Base-by-base conservation (phyloP, 1,140 invertebrate genomes). In the Caerostris extrusa region DNA sequence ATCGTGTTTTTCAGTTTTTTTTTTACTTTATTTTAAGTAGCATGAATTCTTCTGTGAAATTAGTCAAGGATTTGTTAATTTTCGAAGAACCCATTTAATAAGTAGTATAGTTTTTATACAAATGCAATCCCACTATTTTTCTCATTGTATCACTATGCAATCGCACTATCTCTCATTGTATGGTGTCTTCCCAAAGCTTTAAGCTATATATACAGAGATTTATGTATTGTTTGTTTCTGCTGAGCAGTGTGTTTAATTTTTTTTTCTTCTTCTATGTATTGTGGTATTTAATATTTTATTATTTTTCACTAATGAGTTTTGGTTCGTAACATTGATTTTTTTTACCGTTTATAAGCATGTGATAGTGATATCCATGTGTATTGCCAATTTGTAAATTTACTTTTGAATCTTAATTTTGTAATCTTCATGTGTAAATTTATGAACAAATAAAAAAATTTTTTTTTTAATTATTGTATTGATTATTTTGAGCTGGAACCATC, bases 271-370 rank as follows among this genome's bases (percentile, higher is more conserved):
- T 14, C 57, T 56, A 50, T 90, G 64, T 55, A 55, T 90, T 34
- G 88, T 90, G n/a, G 88, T 90, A 90, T 90, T 90, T 90, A 90
- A 90, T 50, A 88, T 90, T 90, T 90, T 90, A 55, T 19, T 90
- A 90, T 57, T 57, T 71, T 64, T 64, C 50, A 64, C 50, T 64
- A 67, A 67, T 83, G 53, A 83, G 82, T 83, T 50, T 85, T 58
- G 82, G 86, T 88, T 64, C 60, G 86, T 88, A 85, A 58, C 50
- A 53, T 53, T 57, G 55, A 57, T 83, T 57, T 83, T 56, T 57
- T 57, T 83, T 83, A 34, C 34, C 34, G 34, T 81, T 81, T 3
- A 64, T 50, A 88, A 67, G 34, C 61, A 88, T 88, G 86, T 67
- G 60, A 85, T 85, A 57, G 19, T 64, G 53, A 34, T 88, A 53